Evolutionary conservation across 2,888 invertebrate genomes (phyloP), one percentile per base, ranked within the genome.

Genomic region (Minunthozetes semirufus): DNA sequence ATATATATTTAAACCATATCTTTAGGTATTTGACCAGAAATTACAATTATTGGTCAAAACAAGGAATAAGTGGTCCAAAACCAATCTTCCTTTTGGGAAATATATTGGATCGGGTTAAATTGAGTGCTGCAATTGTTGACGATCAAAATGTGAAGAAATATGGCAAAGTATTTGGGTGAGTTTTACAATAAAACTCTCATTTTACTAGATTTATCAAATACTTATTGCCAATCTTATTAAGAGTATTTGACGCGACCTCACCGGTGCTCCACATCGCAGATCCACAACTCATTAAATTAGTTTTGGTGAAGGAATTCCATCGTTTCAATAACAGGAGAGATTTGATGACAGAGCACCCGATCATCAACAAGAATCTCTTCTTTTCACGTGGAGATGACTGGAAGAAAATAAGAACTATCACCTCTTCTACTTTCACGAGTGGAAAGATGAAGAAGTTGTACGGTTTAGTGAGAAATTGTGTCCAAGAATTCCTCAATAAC

Each of bases 281-380:
- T 9, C 70, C 70, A 4, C 5, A 33, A 50, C 33, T 70, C 25
- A 70, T 70, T 1, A 70, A 70, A 70, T 11, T 22, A 11, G 17
- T 70, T 25, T 17, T 70, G 22, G 70, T 70, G 13, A 22, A 50
- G 25, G 70, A 70, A 9, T 70, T 70, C 33, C 27, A 29, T 25
- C 22, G 13, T 1, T 70, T 70, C 29, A 19, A 19, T 1, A 22
- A 70, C 25, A 27, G 70, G 1, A 2, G 70, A 13, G 27, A 19
- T 4, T 22, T 70, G 22, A 70, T 13, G 11, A 70, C 48, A 46
- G 70, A 70, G 25, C 70, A 70, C 50, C 33, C 33, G 50, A 50
- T 70, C 4, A 1, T 70, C 33, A 33, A 70, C 25, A 70, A 70
- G 19, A 70, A 25, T 17, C 70, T 70, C 1, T 70, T 33, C 70